Conservation (phyloP, 2,888 invertebrate species). For the Stenotaenia linearis region DNA sequence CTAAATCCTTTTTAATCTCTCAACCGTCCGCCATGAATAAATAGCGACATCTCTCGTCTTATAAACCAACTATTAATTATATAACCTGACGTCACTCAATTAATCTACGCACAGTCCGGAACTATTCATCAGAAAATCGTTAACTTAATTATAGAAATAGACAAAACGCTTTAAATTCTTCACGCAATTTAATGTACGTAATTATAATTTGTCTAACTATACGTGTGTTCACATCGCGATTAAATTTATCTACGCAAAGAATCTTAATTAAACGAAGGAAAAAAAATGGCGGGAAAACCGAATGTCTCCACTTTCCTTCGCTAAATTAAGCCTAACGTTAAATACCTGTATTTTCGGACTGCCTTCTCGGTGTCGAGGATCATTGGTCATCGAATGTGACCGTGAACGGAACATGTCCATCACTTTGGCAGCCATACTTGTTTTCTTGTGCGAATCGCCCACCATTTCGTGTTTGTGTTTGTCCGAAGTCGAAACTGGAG, state of each 20-base stretch:
- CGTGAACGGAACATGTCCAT: conserved; percentile 83
- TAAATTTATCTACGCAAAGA: too few species aligned
- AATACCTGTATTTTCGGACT: conserved; percentile 36
- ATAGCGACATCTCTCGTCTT: neutral
- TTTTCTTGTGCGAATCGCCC: conserved; percentile 34
- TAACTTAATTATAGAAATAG: neutral
- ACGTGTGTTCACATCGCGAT: too few species aligned
- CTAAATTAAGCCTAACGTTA: too few species aligned
- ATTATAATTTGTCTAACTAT: neutral
- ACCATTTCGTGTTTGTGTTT: conserved; percentile 37
- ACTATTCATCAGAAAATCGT: neutral
- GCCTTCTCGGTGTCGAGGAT: conserved; percentile 60
- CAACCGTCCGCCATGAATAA: neutral
- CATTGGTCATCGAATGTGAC: conserved; percentile 58
- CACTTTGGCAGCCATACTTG: conserved; percentile 75
- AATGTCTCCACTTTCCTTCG: too few species aligned
- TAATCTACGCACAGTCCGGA: neutral
- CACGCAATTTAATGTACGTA: neutral
- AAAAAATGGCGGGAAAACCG: neutral
- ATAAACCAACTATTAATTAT: neutral
- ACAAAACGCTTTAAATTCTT: neutral
- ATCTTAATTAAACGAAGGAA: neutral
- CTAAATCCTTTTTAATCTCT: too few species aligned
- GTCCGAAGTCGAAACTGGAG: conserved; percentile 27
- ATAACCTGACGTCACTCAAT: neutral